Percentiles rank a stretch among this genome's conserved stretches.
These are phyloP conservation scores for Trachelus stipa DNA, from an alignment of 2,888 invertebrate species.

Conservation along the genomic window DNA sequence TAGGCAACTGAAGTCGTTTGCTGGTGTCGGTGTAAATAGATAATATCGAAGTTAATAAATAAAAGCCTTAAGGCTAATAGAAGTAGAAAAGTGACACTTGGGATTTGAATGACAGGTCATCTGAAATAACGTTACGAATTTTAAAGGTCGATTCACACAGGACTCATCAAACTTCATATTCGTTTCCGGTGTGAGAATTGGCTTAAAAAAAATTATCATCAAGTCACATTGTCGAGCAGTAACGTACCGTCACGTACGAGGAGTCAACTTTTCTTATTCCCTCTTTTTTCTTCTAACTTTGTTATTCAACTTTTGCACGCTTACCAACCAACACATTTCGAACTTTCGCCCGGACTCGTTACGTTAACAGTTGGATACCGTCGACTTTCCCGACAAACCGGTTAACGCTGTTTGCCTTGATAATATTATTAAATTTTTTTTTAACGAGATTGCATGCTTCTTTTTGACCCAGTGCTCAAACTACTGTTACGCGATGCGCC, in stretches of 20 bases:
- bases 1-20: not conserved
- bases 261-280: not conserved
- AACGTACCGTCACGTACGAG: not conserved
- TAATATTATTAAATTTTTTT: not conserved
- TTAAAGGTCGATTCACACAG: not conserved
- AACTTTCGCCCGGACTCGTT: not conserved
- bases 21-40: not conserved
- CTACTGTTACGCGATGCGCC: not conserved
- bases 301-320: not conserved
- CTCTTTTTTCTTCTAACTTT: not conserved
- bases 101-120: not conserved
- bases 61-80: not conserved
- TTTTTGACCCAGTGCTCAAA: not conserved
- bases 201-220: not conserved
- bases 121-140: not conserved
- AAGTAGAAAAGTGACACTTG: not conserved
- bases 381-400: not conserved
- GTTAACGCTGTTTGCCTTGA: not conserved
- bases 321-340: not conserved
- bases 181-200: not conserved
- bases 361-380: not conserved
- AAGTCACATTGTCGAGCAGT: not conserved
- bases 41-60: not conserved
- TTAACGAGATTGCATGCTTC: not conserved
- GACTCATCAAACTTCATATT: not conserved